Percentiles rank a stretch among this genome's conserved stretches.
phyloP scores from a whole-genome alignment of 2,113 vertebrate genomes.

The Pycnonotus jocosus region DNA sequence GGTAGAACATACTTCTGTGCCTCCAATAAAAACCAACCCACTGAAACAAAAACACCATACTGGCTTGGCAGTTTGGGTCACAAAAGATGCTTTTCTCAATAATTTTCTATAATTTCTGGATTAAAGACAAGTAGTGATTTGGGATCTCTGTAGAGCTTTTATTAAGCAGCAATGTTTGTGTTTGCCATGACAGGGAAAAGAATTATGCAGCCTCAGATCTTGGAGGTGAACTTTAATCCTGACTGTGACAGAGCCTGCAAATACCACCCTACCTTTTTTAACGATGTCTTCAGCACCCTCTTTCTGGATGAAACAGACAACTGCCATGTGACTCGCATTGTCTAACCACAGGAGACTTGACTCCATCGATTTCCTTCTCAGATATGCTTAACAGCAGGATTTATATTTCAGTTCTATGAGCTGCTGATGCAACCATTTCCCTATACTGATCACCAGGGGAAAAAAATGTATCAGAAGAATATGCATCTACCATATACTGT shows the following conservation, averaged over 20 bases:
- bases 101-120: not conserved
- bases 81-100: not conserved
- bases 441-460: not conserved
- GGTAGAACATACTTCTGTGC: not conserved
- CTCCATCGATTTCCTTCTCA: not conserved
- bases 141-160: not conserved
- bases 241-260: constrained; percentile 92
- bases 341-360: constrained; percentile 44
- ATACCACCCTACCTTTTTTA: constrained; percentile 91
- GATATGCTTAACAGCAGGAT: not conserved
- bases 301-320: constrained; percentile 80
- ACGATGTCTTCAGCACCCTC: constrained; percentile 91
- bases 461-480: not conserved
- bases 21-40: not conserved
- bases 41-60: not conserved
- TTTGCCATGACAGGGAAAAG: constrained; percentile 72
- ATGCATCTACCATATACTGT: not conserved
- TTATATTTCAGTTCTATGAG: constrained; percentile 26
- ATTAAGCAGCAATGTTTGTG: not conserved
- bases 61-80: not conserved
- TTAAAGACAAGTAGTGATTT: not conserved
- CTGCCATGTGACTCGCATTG: constrained; percentile 78
- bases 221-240: constrained; percentile 94
- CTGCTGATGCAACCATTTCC: constrained; percentile 12
- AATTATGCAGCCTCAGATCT: constrained; percentile 88